Evolutionary conservation across 2,113 vertebrate species (phyloP).

Genomic region (Balaeniceps rex): DNA sequence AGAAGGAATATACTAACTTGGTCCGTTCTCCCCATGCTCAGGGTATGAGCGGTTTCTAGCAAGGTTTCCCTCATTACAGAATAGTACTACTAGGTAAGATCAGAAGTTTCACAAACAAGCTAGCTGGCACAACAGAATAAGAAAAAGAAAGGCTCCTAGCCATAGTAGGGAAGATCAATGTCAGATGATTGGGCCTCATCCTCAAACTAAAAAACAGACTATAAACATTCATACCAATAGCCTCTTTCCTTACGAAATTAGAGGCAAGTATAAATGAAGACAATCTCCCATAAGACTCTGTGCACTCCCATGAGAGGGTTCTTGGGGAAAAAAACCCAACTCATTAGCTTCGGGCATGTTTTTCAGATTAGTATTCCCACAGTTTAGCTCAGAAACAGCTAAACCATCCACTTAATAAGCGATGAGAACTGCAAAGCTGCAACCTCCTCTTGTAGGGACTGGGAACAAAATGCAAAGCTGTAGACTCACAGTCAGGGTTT

Average conservation of each 20-base stretch:
- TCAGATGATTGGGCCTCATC: background rate
- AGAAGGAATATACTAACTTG: background rate
- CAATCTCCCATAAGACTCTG: background rate
- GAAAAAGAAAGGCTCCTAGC: background rate
- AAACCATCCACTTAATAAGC: background rate
- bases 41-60: rapidly evolving
- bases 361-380: background rate
- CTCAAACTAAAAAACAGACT: background rate
- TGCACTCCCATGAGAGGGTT: background rate
- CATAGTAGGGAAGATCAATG: background rate
- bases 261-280: background rate
- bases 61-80: background rate
- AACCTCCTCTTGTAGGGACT: background rate
- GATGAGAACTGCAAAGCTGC: background rate
- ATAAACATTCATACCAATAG: background rate
- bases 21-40: rapidly evolving
- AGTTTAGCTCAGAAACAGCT: background rate
- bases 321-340: background rate
- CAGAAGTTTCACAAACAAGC: background rate
- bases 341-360: background rate
- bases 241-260: background rate
- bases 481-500: background rate
- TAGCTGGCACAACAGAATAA: background rate
- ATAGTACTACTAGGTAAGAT: background rate
- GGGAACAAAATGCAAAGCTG: background rate